These are phyloP conservation scores for Papilio xuthus DNA, from an alignment of 1,140 invertebrate genomes.

Conservation along the genomic window DNA sequence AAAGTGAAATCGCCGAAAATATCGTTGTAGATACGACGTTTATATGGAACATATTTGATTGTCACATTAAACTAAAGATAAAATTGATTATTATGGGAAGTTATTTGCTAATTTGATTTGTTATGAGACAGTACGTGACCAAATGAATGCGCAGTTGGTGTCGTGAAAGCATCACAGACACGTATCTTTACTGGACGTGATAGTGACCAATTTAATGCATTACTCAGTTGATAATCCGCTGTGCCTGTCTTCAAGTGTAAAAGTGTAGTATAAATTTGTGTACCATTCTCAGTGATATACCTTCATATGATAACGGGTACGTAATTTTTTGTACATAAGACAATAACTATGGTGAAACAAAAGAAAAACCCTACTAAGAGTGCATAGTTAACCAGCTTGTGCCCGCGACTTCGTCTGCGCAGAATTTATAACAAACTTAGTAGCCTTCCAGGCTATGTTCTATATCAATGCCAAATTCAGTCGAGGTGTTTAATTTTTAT, in stretches of 20 bases:
- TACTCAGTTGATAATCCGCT: background rate
- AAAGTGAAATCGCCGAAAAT: background rate
- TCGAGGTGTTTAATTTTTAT: no score
- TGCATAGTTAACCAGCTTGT: no score
- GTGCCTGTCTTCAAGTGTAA: background rate
- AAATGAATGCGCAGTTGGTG: constrained; percentile 34
- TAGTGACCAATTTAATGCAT: constrained; percentile 30
- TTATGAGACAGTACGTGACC: constrained; percentile 43
- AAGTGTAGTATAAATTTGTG: background rate
- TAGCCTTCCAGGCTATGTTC: no score
- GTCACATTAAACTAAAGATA: constrained; percentile 8
- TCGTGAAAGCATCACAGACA: constrained; percentile 38
- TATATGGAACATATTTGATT: constrained; percentile 3
- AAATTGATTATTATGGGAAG: constrained; percentile 6
- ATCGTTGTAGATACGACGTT: background rate
- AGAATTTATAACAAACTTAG: no score
- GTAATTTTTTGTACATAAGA: background rate
- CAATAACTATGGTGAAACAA: no score
- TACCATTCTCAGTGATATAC: constrained; percentile 6
- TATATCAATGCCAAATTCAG: no score
- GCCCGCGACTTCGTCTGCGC: no score
- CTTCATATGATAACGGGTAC: constrained; percentile 9
- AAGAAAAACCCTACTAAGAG: background rate
- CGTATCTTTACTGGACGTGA: constrained; percentile 48
- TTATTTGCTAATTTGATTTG: constrained; percentile 18